These are phyloP conservation scores for Pyrgus malvae DNA, from an alignment of 2,888 invertebrate genomes.

Conservation along the genomic window DNA sequence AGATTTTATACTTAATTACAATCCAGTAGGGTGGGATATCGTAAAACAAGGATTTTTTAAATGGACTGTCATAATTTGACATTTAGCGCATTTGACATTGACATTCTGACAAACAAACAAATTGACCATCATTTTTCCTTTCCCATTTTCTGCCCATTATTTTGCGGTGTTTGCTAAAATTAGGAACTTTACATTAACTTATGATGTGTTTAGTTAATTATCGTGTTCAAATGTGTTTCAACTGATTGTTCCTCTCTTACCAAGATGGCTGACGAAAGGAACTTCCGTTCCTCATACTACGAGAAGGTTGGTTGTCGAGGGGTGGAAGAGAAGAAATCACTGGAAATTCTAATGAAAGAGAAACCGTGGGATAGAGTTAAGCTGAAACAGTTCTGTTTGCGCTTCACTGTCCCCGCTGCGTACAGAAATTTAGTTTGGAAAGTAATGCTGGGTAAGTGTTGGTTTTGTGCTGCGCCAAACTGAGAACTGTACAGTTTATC, in stretches of 20 bases:
- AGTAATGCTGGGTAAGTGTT: conserved; percentile 89
- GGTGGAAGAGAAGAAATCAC: conserved; percentile 94
- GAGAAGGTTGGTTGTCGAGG: conserved; percentile 95
- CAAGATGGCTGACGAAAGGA: conserved; percentile 85
- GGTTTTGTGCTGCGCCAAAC: no score
- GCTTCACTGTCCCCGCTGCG: conserved; percentile 91
- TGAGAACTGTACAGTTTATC: no score
- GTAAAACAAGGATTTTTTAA: no score
- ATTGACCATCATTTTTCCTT: no score
- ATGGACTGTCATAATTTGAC: no score
- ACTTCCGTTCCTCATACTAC: conserved; percentile 91
- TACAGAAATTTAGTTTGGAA: conserved; percentile 93
- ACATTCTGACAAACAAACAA: no score
- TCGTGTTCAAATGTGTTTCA: conserved; percentile 15
- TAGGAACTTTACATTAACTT: no score
- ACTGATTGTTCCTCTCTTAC: conserved; percentile 11
- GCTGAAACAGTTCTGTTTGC: conserved; percentile 91
- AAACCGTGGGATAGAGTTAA: conserved; percentile 90
- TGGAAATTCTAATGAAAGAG: conserved; percentile 94
- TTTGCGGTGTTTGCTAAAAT: no score
- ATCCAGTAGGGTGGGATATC: no score
- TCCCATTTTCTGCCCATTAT: no score
- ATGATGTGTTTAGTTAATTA: not conserved
- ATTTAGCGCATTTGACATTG: no score
- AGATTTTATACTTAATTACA: no score